Conservation (phyloP, 2,797 vertebrate genomes). For the Hylomyscus alleni region DNA sequence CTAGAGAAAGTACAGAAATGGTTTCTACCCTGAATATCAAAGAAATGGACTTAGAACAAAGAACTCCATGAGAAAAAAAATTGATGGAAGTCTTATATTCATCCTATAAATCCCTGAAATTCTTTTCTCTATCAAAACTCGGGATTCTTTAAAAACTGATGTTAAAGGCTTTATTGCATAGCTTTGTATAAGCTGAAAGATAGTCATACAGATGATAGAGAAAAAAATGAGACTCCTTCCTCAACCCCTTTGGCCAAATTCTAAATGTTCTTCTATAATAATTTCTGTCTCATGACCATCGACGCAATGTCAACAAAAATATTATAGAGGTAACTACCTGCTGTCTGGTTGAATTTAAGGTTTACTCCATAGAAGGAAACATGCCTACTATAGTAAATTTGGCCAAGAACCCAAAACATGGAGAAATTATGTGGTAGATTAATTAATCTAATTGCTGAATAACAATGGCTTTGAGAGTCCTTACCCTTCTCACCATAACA, state of each 20-base stretch:
- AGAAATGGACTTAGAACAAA: neutral
- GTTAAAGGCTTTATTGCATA: neutral
- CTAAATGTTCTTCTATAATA: neutral
- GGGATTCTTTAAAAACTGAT: neutral
- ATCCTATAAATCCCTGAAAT: neutral
- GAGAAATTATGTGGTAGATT: neutral
- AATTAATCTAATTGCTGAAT: neutral
- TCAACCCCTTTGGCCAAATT: neutral
- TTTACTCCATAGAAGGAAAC: neutral
- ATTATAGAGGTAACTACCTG: neutral
- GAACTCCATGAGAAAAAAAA: neutral
- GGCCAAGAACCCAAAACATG: neutral
- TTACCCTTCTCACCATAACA: neutral
- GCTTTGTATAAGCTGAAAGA: neutral
- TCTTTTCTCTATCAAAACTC: neutral
- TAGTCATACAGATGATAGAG: neutral
- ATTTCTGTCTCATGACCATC: neutral
- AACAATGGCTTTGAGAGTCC: neutral
- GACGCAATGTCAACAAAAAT: neutral
- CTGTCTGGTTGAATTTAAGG: neutral
- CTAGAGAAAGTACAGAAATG: neutral
- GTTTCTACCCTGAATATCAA: neutral
- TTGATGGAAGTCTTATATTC: neutral
- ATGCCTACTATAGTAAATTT: neutral
- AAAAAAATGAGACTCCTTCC: neutral